Evolutionary conservation across 1,140 invertebrate species (phyloP).

Genomic region (Drosophila pseudoananassae): DNA sequence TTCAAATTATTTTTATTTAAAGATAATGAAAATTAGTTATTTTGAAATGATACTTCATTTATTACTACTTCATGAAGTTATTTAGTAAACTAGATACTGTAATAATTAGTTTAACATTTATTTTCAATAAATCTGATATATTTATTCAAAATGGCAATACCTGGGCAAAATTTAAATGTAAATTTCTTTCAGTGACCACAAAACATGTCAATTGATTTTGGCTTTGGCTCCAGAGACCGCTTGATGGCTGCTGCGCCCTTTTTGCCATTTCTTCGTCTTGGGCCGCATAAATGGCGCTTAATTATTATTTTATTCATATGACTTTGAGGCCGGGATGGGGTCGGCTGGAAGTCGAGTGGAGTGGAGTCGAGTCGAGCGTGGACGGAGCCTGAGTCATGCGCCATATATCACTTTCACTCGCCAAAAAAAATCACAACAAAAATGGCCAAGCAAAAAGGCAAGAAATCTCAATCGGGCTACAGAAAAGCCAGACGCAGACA

Average conservation of each 20-base stretch:
- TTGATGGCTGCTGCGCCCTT: conserved; percentile 70
- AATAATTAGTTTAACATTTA: no score
- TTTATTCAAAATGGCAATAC: no score
- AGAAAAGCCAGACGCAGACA: conserved; percentile 46
- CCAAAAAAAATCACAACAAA: conserved; percentile 46
- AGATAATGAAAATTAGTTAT: no score
- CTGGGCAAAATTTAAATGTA: neutral
- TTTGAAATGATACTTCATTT: no score
- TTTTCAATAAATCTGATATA: no score
- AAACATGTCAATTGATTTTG: conserved; percentile 68
- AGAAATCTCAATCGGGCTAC: conserved; percentile 67
- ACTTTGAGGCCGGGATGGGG: conserved; percentile 42
- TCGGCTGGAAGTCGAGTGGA: conserved; percentile 25
- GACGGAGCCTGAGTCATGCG: conserved; percentile 65
- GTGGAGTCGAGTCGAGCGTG: conserved; percentile 23
- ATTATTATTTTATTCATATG: conserved; percentile 80
- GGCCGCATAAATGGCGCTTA: conserved; percentile 70
- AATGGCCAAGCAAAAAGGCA: conserved; percentile 47
- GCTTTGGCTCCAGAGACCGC: conserved; percentile 25
- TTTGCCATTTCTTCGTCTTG: conserved; percentile 60
- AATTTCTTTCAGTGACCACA: conserved; percentile 31
- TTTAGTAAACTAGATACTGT: no score
- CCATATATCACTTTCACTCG: conserved; percentile 80
- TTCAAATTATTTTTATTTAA: no score
- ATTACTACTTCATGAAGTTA: no score